Evolutionary conservation across 1,140 invertebrate species (phyloP), one percentile per base, ranked within the genome.

Genomic region (Cotesia glomerata): DNA sequence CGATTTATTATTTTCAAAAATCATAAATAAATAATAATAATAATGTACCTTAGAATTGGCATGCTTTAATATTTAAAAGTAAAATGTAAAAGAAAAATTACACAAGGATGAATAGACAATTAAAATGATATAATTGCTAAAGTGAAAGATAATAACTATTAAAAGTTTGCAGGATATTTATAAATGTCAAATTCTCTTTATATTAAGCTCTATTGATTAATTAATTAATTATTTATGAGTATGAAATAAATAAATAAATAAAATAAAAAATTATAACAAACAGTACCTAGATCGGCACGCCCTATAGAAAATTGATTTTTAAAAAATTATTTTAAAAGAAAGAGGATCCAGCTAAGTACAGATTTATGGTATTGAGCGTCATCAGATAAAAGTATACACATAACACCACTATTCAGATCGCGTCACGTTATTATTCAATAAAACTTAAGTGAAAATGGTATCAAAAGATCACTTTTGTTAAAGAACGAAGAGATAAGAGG

Each of bases 321-420:
- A 54, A 54, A 54, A 54, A 54, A 45, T 45, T 7, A 45, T 45
- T 7, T 45, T 45, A 9, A 45, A 7, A 7, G 39, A 11, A 45
- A 45, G 39, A 45, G 11, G 39, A 45, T 45, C 11, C 39, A 45
- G 36, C 36, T 7, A 2, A 39, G 36, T n/a, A n/a, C 36, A 39
- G 39, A 45, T 45, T 45, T n/a, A 5, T 54, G 13, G 14, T 16
- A 54, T 54, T 1, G 13, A 16, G 75, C 64, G 68, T 79, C 77
- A 59, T 76, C 82, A 74, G 78, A 79, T 84, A 84, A 66, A 16
- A 70, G 79, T 73, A 83, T 77, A 83, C 80, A 83, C 77, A 26
- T 74, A 78, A 72, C 74, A 74, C 36, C 39, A 45, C 11, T 2
- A 45, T 45, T 76, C 75, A 81, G 75, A 76, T 81, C 71, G 77